Percentiles rank a stretch among this genome's conserved stretches.
These are phyloP conservation scores for Erebia palarica DNA, from an alignment of 2,888 invertebrate species.

Conservation along the genomic window DNA sequence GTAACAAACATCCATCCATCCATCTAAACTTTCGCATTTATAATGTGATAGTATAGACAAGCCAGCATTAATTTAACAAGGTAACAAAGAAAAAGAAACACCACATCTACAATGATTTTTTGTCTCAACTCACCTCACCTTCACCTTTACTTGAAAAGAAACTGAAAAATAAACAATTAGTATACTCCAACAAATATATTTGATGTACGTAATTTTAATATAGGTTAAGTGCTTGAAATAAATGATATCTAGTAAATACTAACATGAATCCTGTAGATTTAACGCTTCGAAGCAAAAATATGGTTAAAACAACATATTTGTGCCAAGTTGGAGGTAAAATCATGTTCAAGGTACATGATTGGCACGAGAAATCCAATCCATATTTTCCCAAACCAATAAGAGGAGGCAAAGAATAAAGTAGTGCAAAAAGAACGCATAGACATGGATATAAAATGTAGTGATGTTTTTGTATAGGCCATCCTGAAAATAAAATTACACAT, in stretches of 20 bases:
- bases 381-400: constrained; percentile 66
- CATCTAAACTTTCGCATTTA: no score
- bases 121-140: neutral
- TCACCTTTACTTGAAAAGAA: no score
- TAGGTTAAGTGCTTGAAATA: neutral
- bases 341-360: constrained; percentile 68
- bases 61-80: no score
- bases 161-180: neutral
- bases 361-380: constrained; percentile 67
- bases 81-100: no score
- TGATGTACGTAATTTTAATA: neutral
- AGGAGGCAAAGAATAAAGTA: constrained; percentile 63
- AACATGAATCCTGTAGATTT: constrained; percentile 70
- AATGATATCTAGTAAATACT: constrained; percentile 41
- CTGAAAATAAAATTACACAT: constrained; percentile 50
- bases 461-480: constrained; percentile 58
- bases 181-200: neutral
- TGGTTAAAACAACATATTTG: constrained; percentile 53
- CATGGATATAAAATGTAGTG: constrained; percentile 61
- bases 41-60: no score
- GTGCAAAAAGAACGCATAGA: constrained; percentile 61
- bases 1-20: neutral
- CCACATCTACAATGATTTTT: no score
- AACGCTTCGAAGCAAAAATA: constrained; percentile 64
- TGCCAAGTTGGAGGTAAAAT: constrained; percentile 57